A percentile compares a stretch with the other conserved stretches of the same genome.
Evolutionary conservation across 1,140 invertebrate genomes (phyloP).

Genomic region (Trichonephila clavipes): DNA sequence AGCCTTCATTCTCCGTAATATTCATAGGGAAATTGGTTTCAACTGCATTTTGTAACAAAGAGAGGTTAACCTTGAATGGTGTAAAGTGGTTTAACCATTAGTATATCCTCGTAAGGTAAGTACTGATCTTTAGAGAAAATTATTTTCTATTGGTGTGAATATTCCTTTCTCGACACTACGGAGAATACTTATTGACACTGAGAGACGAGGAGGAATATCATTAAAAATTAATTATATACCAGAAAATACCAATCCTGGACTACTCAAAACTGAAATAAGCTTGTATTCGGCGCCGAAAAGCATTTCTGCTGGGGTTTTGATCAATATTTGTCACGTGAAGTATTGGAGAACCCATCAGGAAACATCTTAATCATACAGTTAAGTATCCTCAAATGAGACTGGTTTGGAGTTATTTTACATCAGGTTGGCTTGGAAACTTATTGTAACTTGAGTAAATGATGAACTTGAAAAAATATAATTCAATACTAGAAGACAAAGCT

Average conservation of each 20-base stretch:
- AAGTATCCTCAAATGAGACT: neutral
- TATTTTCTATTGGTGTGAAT: neutral
- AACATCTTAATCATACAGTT: neutral
- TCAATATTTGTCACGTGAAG: no score
- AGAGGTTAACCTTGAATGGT: neutral
- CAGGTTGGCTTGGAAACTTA: neutral
- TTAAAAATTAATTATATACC: neutral
- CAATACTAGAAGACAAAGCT: neutral
- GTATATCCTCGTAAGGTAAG: neutral
- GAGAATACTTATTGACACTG: no score
- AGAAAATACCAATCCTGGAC: neutral
- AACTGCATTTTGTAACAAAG: neutral
- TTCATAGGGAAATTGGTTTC: neutral
- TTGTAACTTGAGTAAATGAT: neutral
- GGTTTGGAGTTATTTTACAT: neutral
- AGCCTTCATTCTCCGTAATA: no score
- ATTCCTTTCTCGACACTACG: neutral
- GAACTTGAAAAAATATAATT: neutral
- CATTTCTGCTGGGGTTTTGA: no score
- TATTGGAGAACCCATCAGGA: neutral
- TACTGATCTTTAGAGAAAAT: neutral
- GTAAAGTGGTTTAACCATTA: neutral
- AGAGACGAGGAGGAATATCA: neutral
- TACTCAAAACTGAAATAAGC: neutral
- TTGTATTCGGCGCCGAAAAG: neutral